These are phyloP conservation scores for Maniola hyperantus DNA, from an alignment of 2,888 invertebrate species.

Conservation along the genomic window DNA sequence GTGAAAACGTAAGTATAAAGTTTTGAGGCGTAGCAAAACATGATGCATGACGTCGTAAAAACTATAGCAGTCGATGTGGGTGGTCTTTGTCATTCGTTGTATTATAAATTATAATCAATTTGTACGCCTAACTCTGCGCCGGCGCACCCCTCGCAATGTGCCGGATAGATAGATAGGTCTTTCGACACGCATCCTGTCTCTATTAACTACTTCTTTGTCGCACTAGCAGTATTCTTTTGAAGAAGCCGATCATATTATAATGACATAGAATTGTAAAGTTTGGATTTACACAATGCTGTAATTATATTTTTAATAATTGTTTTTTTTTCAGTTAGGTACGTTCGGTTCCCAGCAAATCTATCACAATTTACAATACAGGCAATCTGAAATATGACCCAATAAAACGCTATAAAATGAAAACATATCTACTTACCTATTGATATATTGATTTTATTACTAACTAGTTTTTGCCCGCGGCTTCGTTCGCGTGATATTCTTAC, in stretches of 20 bases:
- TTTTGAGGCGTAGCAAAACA: slow-evolving; percentile 15
- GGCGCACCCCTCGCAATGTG: slow-evolving; percentile 51
- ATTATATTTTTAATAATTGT: slow-evolving; percentile 2
- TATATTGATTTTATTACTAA: no score
- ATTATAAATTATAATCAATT: slow-evolving; percentile 77
- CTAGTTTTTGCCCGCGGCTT: no score
- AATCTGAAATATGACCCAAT: no score
- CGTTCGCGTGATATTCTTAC: no score
- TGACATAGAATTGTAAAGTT: background rate
- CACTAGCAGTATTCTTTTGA: slow-evolving; percentile 18
- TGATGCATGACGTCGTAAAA: slow-evolving; percentile 36
- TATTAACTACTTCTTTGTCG: slow-evolving; percentile 34
- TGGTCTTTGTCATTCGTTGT: slow-evolving; percentile 71
- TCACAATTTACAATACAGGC: background rate
- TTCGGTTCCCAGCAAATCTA: background rate
- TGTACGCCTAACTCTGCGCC: slow-evolving; percentile 71
- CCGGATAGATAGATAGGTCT: slow-evolving; percentile 61
- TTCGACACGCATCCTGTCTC: slow-evolving; percentile 72
- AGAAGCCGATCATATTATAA: slow-evolving; percentile 8
- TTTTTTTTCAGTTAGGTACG: background rate
- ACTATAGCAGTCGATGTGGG: slow-evolving; percentile 59
- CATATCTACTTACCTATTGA: no score
- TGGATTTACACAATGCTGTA: background rate
- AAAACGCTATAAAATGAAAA: background rate
- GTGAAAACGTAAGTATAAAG: background rate